Evolutionary conservation across 2,888 invertebrate genomes (phyloP), one percentile per base, ranked within the genome.

Genomic region (Plagodis pulveraria): DNA sequence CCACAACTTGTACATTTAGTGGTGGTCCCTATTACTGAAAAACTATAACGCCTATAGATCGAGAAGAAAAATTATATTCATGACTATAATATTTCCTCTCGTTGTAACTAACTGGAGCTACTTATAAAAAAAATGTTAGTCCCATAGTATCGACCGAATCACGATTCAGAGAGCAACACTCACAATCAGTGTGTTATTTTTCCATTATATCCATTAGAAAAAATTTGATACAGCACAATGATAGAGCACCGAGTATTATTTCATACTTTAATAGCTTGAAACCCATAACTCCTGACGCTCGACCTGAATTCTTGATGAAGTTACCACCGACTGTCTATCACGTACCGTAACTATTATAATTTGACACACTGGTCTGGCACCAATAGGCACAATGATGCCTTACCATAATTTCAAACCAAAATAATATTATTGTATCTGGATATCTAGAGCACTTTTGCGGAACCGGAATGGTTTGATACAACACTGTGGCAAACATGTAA

Each of bases 301-400:
- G 81, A 66, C 80, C 85, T 83, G 84, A 81, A 85, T 84, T 58
- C 60, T 41, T 69, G 78, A 85, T 83, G 77, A 80, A 78, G 63
- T 63, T 63, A 63, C 63, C 68, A 63, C 66, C 66, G 61, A 67
- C 67, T 67, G 76, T 73, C 83, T 72, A 77, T 83, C 87, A 86
- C 88, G 86, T 86, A 82, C 77, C 71, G 76, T 77, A 78, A 80
- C 81, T 80, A 80, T 81, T 78, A 78, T 84, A 83, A 85, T 86
- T 84, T 83, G 82, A 79, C 82, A 81, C 78, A 83, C 78, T 80
- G 74, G 73, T 74, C 78, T 80, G 74, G 73, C 74, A 73, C 70
- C 76, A 69, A 77, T 78, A 77, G 67, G 67, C 69, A 67, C 70
- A 75, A 68, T 70, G 64, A 72, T 38, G 43, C 65, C 63, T 66